Conservation (phyloP, 2,113 vertebrate species). For the Hystrix cristata region DNA sequence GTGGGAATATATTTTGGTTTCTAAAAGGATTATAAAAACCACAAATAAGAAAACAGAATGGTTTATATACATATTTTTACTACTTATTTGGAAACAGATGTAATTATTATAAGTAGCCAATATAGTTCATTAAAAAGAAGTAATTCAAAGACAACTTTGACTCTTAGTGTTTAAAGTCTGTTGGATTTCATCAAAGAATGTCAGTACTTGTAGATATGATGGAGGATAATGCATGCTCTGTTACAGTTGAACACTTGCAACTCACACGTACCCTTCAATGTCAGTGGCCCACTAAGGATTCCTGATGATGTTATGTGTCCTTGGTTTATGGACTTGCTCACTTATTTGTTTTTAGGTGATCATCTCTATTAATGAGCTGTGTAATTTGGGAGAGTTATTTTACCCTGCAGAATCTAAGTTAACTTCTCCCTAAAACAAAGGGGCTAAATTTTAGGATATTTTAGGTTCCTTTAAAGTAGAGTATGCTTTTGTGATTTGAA, state of each 20-base stretch:
- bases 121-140: constrained; percentile 7
- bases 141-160: not conserved
- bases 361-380: not conserved
- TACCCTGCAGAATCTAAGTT: not conserved
- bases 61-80: not conserved
- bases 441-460: not conserved
- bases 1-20: not conserved
- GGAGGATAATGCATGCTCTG: not conserved
- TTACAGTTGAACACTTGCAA: not conserved
- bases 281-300: not conserved
- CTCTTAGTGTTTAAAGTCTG: not conserved
- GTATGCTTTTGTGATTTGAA: not conserved
- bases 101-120: not conserved
- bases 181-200: not conserved
- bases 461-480: not conserved
- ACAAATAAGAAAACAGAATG: constrained; percentile 10
- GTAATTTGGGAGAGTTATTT: not conserved
- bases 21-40: constrained; percentile 34
- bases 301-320: not conserved
- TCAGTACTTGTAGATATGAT: not conserved
- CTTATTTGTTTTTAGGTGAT: not conserved
- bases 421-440: not conserved
- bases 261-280: not conserved
- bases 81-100: constrained; percentile 18
- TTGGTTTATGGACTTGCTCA: not conserved